Percentiles rank a stretch among this genome's conserved stretches.
phyloP scores from a whole-genome alignment of 2,797 vertebrate genomes.

The Gymnodraco acuticeps region DNA sequence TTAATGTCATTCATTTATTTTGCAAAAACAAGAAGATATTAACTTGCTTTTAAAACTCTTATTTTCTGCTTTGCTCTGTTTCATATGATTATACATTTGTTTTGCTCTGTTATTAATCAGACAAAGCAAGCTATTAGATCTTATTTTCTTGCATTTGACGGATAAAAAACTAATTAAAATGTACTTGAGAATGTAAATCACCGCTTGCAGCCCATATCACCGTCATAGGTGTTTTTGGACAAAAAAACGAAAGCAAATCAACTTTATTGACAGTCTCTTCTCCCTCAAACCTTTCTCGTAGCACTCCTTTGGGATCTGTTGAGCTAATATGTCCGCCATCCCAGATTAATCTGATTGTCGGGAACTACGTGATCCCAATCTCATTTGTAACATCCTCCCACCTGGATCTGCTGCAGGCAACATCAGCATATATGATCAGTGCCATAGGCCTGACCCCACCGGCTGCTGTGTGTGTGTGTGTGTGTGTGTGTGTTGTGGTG shows the following conservation, averaged over 20 bases:
- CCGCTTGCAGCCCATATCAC: too few species aligned
- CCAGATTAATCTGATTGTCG: slow-evolving; percentile 47
- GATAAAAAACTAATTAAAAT: not conserved
- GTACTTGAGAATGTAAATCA: not conserved
- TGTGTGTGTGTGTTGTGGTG: not conserved
- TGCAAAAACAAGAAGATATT: too few species aligned
- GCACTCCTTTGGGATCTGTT: slow-evolving; percentile 2
- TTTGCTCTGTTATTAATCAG: not conserved
- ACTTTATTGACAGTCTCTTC: too few species aligned
- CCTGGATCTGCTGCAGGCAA: slow-evolving; percentile 45
- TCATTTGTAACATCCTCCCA: slow-evolving; percentile 49
- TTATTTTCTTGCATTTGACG: not conserved
- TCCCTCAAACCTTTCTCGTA: not conserved
- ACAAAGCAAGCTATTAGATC: not conserved
- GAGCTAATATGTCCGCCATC: slow-evolving; percentile 15
- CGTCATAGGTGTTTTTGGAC: not conserved
- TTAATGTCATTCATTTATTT: too few species aligned
- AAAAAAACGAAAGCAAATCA: not conserved
- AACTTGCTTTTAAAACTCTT: too few species aligned
- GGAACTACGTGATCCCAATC: slow-evolving; percentile 51
- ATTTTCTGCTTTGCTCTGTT: not conserved
- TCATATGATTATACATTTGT: not conserved
- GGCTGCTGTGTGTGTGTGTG: slow-evolving; percentile 29
- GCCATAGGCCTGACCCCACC: slow-evolving; percentile 45
- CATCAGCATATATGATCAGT: slow-evolving; percentile 17